These are phyloP conservation scores for Alethe castanea DNA, from an alignment of 2,113 vertebrate genomes.

Conservation along the genomic window DNA sequence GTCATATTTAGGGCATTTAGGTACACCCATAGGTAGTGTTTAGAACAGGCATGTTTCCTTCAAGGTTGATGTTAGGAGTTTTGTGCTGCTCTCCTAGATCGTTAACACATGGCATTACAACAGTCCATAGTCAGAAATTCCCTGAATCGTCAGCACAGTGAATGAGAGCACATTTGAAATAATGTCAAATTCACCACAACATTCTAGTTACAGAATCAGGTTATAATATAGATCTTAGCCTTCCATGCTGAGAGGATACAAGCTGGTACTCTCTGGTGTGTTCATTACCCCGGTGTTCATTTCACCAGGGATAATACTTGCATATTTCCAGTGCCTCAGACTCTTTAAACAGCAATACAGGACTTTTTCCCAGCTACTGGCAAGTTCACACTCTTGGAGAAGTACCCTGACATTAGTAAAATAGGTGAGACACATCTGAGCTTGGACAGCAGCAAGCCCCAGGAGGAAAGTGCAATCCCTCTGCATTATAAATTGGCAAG, in stretches of 20 bases:
- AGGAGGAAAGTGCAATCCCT: neutral
- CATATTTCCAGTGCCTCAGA: neutral
- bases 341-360: neutral
- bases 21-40: neutral
- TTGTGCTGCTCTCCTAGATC: neutral
- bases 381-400: neutral
- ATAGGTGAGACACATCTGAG: neutral
- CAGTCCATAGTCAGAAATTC: neutral
- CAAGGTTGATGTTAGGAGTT: neutral
- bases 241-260: neutral
- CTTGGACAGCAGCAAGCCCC: neutral
- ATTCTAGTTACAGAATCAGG: neutral
- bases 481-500: neutral
- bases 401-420: neutral
- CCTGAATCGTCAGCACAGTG: neutral
- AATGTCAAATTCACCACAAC: neutral
- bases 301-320: neutral
- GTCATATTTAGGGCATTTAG: neutral
- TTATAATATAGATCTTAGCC: neutral
- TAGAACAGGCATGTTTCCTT: neutral
- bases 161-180: neutral
- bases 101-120: neutral
- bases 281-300: neutral
- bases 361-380: neutral
- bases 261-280: neutral